Evolutionary conservation across 2,797 vertebrate species (phyloP).

Genomic region (Neomorphus geoffroyi): DNA sequence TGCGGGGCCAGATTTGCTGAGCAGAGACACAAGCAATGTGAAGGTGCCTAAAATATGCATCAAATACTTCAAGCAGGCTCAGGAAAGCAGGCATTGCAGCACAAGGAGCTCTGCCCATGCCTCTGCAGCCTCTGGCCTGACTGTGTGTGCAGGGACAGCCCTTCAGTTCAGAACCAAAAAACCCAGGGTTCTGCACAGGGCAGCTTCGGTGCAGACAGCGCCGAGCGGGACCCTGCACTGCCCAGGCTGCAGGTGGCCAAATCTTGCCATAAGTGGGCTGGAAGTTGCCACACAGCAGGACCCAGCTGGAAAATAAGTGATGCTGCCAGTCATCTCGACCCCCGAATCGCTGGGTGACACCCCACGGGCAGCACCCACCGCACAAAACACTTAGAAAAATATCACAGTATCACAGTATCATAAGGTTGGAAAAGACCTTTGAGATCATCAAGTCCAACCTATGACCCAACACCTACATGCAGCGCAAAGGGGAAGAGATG

Average conservation of each 20-base stretch:
- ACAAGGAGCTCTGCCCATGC: no score
- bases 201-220: background rate
- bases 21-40: background rate
- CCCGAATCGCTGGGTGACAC: background rate
- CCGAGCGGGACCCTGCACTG: background rate
- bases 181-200: rapidly evolving
- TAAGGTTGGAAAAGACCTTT: no score
- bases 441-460: no score
- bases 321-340: background rate
- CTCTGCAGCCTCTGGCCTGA: no score
- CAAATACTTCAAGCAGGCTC: background rate
- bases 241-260: background rate
- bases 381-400: background rate
- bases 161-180: background rate
- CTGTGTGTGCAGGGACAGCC: background rate
- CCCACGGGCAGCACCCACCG: background rate
- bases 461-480: no score
- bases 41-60: background rate
- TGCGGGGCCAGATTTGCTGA: background rate
- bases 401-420: no score
- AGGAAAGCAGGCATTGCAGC: background rate
- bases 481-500: background rate
- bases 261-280: rapidly evolving
- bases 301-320: rapidly evolving
- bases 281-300: background rate